These are phyloP conservation scores for Emydocephalus ijimae DNA, from an alignment of 2,113 vertebrate genomes.

Conservation along the genomic window DNA sequence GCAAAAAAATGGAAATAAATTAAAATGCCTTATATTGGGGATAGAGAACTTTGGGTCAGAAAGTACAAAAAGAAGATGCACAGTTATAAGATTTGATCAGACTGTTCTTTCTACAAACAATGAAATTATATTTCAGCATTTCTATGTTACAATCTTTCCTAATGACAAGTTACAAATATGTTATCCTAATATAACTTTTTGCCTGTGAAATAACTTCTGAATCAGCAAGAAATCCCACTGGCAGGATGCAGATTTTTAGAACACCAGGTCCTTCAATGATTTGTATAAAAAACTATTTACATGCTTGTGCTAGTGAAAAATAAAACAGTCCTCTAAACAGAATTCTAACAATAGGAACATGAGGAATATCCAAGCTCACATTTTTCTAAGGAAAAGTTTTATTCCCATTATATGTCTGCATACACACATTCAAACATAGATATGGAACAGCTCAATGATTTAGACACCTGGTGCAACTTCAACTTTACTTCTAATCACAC, in stretches of 20 bases:
- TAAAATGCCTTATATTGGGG: not conserved
- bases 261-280: not conserved
- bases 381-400: not conserved
- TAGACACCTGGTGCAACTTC: not conserved
- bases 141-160: not conserved
- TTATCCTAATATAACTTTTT: not conserved
- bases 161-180: not conserved
- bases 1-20: conserved; percentile 5
- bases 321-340: not conserved
- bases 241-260: not conserved
- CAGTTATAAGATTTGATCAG: not conserved
- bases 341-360: not conserved
- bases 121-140: not conserved
- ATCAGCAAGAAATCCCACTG: not conserved
- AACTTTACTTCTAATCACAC: not conserved
- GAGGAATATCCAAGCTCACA: not conserved
- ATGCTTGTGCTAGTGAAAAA: not conserved
- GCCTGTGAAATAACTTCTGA: not conserved
- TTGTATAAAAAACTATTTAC: not conserved
- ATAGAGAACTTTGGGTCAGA: not conserved
- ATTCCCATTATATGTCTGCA: not conserved
- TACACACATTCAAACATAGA: not conserved
- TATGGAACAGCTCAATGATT: not conserved
- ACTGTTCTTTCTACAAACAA: not conserved
- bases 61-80: not conserved